Evolutionary conservation across 23 tunicate genomes (phyloP).

Genomic region (Clavelina lepadiformis): DNA sequence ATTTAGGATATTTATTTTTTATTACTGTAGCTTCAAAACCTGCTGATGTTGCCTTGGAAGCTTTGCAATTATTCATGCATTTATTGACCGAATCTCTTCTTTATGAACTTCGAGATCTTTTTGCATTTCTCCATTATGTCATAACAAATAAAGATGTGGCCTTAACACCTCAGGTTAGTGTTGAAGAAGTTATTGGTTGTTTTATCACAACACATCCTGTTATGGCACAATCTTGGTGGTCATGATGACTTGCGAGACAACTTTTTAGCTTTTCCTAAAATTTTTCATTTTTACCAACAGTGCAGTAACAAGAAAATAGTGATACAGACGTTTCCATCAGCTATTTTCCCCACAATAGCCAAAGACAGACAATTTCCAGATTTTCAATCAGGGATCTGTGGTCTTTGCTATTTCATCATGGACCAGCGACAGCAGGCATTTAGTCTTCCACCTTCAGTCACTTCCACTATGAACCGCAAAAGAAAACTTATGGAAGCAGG

Average conservation of each 20-base stretch:
- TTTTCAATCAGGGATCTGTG: slow-evolving; percentile 14
- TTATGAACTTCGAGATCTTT: slow-evolving; percentile 37
- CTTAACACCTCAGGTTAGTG: slow-evolving; percentile 39
- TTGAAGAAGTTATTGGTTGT: background rate
- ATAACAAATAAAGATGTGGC: slow-evolving; percentile 23
- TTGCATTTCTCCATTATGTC: slow-evolving; percentile 48
- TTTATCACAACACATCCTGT: background rate
- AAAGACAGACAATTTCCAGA: slow-evolving; percentile 1
- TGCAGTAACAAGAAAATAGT: slow-evolving; percentile 36
- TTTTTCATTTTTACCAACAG: slow-evolving; percentile 13
- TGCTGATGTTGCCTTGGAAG: slow-evolving; percentile 38
- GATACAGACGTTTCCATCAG: slow-evolving; percentile 38
- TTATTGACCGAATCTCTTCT: slow-evolving; percentile 38
- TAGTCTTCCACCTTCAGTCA: slow-evolving; percentile 33
- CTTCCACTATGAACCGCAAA: slow-evolving; percentile 30
- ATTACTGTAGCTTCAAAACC: slow-evolving; percentile 43
- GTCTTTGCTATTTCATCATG: slow-evolving; percentile 45
- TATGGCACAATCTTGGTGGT: too few relatives aligned
- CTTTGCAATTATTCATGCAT: slow-evolving; percentile 50
- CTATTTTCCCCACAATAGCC: slow-evolving; percentile 26
- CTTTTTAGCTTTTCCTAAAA: too few relatives aligned
- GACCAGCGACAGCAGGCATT: slow-evolving; percentile 36
- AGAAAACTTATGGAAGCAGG: slow-evolving; percentile 39
- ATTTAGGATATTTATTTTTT: too few relatives aligned
- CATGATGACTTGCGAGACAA: too few relatives aligned